Evolutionary conservation across 2,113 vertebrate species (phyloP).

Genomic region (Cricetomys ansorgei): DNA sequence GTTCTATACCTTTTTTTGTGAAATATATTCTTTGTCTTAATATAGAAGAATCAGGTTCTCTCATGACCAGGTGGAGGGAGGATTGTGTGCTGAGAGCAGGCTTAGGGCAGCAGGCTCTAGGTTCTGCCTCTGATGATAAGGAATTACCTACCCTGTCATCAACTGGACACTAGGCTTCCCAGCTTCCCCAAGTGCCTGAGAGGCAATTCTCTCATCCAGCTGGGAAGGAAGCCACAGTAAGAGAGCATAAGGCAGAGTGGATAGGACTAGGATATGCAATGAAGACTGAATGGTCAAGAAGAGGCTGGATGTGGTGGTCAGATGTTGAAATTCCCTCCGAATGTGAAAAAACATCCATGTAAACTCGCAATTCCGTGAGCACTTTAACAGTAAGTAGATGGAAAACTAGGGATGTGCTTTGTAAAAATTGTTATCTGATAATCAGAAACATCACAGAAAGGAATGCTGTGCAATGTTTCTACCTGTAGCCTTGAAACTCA

Average conservation of each 20-base stretch:
- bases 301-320: not conserved
- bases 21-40: not conserved
- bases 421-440: not conserved
- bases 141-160: not conserved
- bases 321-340: not conserved
- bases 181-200: not conserved
- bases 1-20: slow-evolving; percentile 18
- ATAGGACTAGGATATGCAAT: not conserved
- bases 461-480: not conserved
- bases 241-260: not conserved
- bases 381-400: not conserved
- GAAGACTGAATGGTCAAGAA: not conserved
- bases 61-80: not conserved
- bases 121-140: no score
- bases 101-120: not conserved
- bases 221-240: not conserved
- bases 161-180: not conserved
- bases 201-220: not conserved
- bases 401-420: not conserved
- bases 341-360: not conserved
- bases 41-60: not conserved
- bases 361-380: not conserved
- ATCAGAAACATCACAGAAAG: not conserved
- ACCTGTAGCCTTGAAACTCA: not conserved
- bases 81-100: not conserved